These are phyloP conservation scores for Pseudocheirus occidentalis DNA, from an alignment of 2,797 vertebrate genomes.

Conservation along the genomic window DNA sequence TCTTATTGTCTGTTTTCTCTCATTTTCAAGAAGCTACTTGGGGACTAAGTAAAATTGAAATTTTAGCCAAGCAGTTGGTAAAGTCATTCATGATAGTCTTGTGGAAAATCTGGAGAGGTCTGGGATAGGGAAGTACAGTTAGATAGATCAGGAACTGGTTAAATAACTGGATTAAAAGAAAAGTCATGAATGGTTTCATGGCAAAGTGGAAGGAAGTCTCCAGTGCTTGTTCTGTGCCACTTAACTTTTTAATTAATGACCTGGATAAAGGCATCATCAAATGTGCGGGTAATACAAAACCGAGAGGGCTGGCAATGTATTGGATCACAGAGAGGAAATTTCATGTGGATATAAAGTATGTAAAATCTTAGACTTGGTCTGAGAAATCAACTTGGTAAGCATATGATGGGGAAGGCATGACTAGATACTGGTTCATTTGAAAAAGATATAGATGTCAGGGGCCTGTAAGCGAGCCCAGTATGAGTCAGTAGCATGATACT, in stretches of 20 bases:
- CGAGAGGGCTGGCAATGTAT: not conserved
- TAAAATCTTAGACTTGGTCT: not conserved
- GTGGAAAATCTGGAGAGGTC: not conserved
- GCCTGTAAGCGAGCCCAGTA: not conserved
- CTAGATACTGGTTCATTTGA: not conserved
- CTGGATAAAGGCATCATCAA: not conserved
- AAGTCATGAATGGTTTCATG: not conserved
- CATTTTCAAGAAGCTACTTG: slow-evolving; percentile 25
- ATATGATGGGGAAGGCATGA: not conserved
- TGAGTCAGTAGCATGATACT: not conserved
- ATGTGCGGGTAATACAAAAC: not conserved
- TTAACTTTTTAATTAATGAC: not conserved
- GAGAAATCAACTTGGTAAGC: not conserved
- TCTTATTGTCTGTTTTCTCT: slow-evolving; percentile 14
- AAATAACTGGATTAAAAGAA: not conserved
- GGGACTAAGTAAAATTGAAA: slow-evolving; percentile 25
- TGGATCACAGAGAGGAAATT: not conserved
- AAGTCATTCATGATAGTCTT: not conserved
- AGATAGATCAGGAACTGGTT: not conserved
- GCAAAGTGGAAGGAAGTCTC: not conserved
- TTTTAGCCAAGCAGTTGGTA: not conserved
- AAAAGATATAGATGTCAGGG: not conserved
- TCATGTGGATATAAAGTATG: not conserved
- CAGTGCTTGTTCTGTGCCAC: not conserved
- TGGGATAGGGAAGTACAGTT: not conserved